phyloP scores from a whole-genome alignment of 2,888 invertebrate species.

The Metacarcinus magister region DNA sequence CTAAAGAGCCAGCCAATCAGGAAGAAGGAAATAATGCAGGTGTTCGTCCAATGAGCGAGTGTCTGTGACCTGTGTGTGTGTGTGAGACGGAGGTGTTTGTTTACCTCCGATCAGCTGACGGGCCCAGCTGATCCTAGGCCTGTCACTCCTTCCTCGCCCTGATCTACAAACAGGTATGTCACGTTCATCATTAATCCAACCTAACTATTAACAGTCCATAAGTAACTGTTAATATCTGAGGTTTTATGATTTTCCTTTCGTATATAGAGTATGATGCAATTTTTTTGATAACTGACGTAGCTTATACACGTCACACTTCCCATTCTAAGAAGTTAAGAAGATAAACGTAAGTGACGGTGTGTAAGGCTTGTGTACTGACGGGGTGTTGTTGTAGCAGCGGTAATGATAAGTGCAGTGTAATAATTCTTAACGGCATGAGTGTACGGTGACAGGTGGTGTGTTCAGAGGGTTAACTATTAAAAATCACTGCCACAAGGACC shows the following conservation, averaged over 20 bases:
- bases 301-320: too few relatives aligned
- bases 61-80: neutral
- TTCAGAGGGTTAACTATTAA: too few relatives aligned
- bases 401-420: too few relatives aligned
- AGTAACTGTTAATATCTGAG: neutral
- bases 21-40: neutral
- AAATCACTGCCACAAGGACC: too few relatives aligned
- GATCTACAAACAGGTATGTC: neutral
- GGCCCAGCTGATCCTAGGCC: neutral
- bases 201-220: neutral
- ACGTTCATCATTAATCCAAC: neutral
- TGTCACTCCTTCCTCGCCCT: neutral
- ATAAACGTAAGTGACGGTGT: too few relatives aligned
- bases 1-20: neutral
- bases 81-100: neutral
- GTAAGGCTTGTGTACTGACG: too few relatives aligned
- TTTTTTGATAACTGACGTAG: neutral
- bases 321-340: too few relatives aligned
- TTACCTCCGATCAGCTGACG: constrained; percentile 49
- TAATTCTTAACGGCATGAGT: too few relatives aligned
- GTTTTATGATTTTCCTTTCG: neutral
- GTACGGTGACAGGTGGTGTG: too few relatives aligned
- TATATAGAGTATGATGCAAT: neutral
- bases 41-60: neutral
- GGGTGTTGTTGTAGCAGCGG: too few relatives aligned